phyloP scores from a whole-genome alignment of 2,113 vertebrate species.

The Grammomys dolichurus region DNA sequence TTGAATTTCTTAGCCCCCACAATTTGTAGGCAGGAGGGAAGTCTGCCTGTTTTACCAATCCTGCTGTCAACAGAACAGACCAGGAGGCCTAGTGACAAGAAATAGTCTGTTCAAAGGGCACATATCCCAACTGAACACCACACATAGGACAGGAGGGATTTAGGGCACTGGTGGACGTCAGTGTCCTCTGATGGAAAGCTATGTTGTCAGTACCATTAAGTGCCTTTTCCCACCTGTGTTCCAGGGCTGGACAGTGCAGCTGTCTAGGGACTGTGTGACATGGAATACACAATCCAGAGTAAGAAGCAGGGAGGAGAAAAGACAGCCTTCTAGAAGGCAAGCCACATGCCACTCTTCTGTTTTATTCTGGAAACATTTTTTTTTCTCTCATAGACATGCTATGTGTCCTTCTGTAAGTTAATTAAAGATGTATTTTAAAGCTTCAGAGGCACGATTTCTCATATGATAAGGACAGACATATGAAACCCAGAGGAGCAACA shows the following conservation, averaged over 20 bases:
- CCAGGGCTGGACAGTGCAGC: not conserved
- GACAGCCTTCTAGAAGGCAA: not conserved
- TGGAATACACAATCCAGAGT: not conserved
- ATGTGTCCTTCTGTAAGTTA: not conserved
- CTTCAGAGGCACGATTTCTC: not conserved
- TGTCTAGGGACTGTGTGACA: not conserved
- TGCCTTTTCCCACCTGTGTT: not conserved
- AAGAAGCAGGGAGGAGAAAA: accelerated
- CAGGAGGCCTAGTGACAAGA: not conserved
- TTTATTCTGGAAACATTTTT: not conserved
- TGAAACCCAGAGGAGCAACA: not conserved
- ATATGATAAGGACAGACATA: not conserved
- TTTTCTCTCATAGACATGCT: not conserved
- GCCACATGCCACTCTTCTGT: not conserved
- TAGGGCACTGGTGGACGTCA: not conserved
- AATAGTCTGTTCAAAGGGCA: not conserved
- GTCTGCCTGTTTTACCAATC: not conserved
- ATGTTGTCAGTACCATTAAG: not conserved
- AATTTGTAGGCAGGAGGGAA: not conserved
- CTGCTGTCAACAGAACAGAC: not conserved
- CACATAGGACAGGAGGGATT: not conserved
- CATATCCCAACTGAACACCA: not conserved
- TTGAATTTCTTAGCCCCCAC: not conserved
- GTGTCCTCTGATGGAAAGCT: not conserved
- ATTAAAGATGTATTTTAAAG: not conserved